phyloP scores from a whole-genome alignment of 2,888 invertebrate genomes.

The Cordilura impudica region DNA sequence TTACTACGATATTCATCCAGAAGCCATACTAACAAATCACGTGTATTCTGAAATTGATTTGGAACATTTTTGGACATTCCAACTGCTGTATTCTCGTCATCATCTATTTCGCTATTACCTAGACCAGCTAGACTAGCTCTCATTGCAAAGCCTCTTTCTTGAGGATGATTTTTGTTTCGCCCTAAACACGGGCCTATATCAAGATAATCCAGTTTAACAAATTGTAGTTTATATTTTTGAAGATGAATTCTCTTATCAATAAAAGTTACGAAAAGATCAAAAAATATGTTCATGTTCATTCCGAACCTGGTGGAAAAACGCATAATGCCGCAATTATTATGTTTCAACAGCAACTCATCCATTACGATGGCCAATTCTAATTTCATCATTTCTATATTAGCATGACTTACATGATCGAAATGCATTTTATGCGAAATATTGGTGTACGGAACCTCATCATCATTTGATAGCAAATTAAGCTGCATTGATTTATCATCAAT shows the following conservation, averaged over 20 bases:
- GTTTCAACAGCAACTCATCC: slow-evolving; percentile 33
- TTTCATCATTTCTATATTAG: slow-evolving; percentile 1
- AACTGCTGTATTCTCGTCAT: not conserved
- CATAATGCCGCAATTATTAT: slow-evolving; percentile 23
- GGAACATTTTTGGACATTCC: not conserved
- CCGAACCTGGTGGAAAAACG: slow-evolving; percentile 14
- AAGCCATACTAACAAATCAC: slow-evolving; percentile 21
- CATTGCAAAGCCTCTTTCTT: not conserved
- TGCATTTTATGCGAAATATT: slow-evolving; percentile 37
- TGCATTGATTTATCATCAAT: slow-evolving; percentile 30
- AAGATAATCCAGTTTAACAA: slow-evolving; percentile 15
- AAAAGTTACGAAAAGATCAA: slow-evolving; percentile 15
- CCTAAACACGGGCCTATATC: not conserved
- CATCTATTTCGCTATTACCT: not conserved
- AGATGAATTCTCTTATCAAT: slow-evolving; percentile 6
- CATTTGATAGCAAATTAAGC: slow-evolving; percentile 27
- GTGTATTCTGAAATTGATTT: slow-evolving; percentile 16
- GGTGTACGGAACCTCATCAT: slow-evolving; percentile 10
- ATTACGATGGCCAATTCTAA: slow-evolving; percentile 20
- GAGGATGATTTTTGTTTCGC: not conserved
- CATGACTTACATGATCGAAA: slow-evolving; percentile 23
- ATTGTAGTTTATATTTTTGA: slow-evolving; percentile 31
- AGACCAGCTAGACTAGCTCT: not conserved
- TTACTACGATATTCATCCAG: slow-evolving; percentile 11
- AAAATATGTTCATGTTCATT: slow-evolving; percentile 16